phyloP scores from a whole-genome alignment of 1,140 invertebrate genomes.

The Colletes gigas region DNA sequence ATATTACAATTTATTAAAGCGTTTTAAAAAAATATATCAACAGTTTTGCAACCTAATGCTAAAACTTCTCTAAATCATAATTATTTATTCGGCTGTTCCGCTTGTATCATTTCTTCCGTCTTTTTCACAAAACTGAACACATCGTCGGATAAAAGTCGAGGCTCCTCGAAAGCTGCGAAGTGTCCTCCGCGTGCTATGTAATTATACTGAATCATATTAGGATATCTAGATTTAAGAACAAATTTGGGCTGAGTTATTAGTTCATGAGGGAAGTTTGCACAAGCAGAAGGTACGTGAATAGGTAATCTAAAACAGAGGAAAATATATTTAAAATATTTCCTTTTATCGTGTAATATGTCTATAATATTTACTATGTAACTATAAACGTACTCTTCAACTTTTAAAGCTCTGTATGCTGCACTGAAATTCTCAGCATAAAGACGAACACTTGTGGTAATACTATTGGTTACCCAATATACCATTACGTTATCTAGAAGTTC shows the following conservation, averaged over 20 bases:
- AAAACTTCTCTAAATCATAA: not conserved
- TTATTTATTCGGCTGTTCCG: not conserved
- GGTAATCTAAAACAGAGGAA: conserved; percentile 81
- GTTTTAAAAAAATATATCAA: conserved; percentile 20
- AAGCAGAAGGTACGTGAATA: conserved; percentile 84
- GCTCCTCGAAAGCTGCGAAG: conserved; percentile 92
- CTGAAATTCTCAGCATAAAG: conserved; percentile 87
- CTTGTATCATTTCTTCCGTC: not conserved
- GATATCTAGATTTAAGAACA: conserved; percentile 83
- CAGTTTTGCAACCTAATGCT: not conserved
- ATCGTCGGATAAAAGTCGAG: conserved; percentile 86
- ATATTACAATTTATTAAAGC: conserved; percentile 15
- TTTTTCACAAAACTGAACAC: conserved; percentile 79
- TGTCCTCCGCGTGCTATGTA: conserved; percentile 88
- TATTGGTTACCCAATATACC: conserved; percentile 91
- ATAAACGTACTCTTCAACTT: conserved; percentile 80
- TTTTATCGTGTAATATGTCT: not conserved
- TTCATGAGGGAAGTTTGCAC: conserved; percentile 85
- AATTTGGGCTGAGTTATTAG: conserved; percentile 83
- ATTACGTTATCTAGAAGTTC: conserved; percentile 94
- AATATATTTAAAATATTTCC: not conserved
- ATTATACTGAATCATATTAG: conserved; percentile 85
- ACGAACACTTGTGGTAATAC: conserved; percentile 89
- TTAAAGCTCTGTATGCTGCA: conserved; percentile 70
- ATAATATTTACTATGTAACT: not conserved